phyloP scores from a whole-genome alignment of 2,113 vertebrate genomes.

The Neomonachus schauinslandi region DNA sequence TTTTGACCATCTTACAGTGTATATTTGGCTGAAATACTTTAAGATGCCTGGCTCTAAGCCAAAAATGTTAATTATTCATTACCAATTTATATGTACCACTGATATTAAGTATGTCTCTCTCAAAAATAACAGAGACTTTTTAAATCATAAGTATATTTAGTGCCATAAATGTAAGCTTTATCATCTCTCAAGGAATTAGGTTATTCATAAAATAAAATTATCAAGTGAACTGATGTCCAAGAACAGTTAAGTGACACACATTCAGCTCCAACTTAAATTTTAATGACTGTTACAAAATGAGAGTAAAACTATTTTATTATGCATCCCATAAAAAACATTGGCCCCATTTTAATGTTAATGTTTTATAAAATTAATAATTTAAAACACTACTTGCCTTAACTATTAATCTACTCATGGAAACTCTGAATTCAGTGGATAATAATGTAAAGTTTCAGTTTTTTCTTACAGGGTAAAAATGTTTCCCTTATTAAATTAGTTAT shows the following conservation, averaged over 20 bases:
- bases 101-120: neutral
- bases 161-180: neutral
- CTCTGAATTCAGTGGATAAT: constrained; percentile 44
- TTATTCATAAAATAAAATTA: constrained; percentile 48
- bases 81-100: neutral
- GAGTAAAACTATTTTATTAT: neutral
- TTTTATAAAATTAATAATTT: neutral
- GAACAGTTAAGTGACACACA: constrained; percentile 45
- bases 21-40: neutral
- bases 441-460: constrained; percentile 32
- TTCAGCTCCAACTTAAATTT: constrained; percentile 29
- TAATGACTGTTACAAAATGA: constrained; percentile 33
- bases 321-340: neutral
- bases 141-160: neutral
- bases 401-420: neutral
- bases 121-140: constrained; percentile 12
- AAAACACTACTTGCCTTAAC: constrained; percentile 11
- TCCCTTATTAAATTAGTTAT: constrained; percentile 41
- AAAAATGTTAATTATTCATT: constrained; percentile 7
- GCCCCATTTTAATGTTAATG: neutral
- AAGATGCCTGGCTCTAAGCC: neutral
- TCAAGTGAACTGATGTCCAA: neutral
- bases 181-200: constrained; percentile 33
- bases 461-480: neutral
- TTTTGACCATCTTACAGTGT: neutral